These are phyloP conservation scores for Toxotes lorentzi DNA, from an alignment of 2,797 vertebrate genomes.

Conservation along the genomic window DNA sequence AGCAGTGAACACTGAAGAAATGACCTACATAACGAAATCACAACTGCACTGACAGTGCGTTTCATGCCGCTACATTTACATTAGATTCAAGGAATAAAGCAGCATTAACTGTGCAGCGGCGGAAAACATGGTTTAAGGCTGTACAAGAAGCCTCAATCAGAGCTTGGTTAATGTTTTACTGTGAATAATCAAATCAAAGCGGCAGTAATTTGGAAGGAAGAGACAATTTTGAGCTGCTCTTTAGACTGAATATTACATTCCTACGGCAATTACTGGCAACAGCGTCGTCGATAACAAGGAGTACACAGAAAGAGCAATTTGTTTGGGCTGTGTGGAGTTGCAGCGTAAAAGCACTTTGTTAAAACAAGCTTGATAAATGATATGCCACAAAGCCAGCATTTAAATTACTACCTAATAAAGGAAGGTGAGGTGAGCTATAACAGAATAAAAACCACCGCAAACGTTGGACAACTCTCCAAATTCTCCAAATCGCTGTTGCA, in stretches of 20 bases:
- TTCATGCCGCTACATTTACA: slow-evolving; percentile 66
- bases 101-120: slow-evolving; percentile 21
- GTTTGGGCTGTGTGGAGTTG: slow-evolving; percentile 36
- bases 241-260: slow-evolving; percentile 68
- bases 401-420: slow-evolving; percentile 45
- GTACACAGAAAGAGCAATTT: slow-evolving; percentile 66
- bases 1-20: slow-evolving; percentile 65
- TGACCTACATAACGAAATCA: slow-evolving; percentile 80
- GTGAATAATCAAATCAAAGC: slow-evolving; percentile 75
- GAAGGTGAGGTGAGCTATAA: slow-evolving; percentile 19
- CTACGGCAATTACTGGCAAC: slow-evolving; percentile 68
- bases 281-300: slow-evolving; percentile 50
- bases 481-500: slow-evolving; percentile 16
- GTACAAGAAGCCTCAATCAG: slow-evolving; percentile 59
- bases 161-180: slow-evolving; percentile 56
- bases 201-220: slow-evolving; percentile 67
- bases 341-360: slow-evolving; percentile 60
- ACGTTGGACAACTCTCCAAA: slow-evolving; percentile 1
- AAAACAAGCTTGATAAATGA: slow-evolving; percentile 61
- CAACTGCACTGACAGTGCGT: slow-evolving; percentile 55
- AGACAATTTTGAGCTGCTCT: slow-evolving; percentile 65
- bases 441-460: background rate
- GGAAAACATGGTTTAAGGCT: slow-evolving; percentile 51
- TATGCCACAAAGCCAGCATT: slow-evolving; percentile 28
- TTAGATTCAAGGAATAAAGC: slow-evolving; percentile 60